Conservation (phyloP, 1,140 invertebrate genomes). For the Nebria ingens region DNA sequence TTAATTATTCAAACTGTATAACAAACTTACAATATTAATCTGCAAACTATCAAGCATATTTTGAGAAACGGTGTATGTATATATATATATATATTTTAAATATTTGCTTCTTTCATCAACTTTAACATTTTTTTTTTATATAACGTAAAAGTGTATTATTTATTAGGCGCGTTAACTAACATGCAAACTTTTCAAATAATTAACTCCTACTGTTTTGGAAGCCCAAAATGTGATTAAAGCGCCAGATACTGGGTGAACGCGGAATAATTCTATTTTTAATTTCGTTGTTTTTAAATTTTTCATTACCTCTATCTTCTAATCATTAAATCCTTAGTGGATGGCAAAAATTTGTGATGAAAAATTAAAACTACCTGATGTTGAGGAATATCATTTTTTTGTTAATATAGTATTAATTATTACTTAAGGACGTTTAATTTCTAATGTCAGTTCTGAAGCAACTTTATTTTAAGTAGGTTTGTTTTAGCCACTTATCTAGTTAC, state of each 20-base stretch:
- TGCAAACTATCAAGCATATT: not conserved
- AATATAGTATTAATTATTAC: not conserved
- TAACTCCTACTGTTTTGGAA: conserved; percentile 17
- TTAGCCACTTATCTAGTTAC: not conserved
- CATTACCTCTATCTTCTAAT: not conserved
- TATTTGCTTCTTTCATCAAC: not conserved
- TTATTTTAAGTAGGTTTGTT: not conserved
- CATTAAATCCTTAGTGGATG: too few relatives aligned
- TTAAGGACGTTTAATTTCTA: not conserved
- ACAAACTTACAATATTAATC: not conserved
- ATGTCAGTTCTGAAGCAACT: not conserved
- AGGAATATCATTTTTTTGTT: not conserved
- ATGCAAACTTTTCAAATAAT: conserved; percentile 7
- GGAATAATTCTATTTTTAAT: conserved; percentile 1
- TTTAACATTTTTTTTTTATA: not conserved
- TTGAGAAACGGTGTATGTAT: not conserved
- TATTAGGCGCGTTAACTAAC: too few relatives aligned
- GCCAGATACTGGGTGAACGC: conserved; percentile 7
- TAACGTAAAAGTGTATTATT: too few relatives aligned
- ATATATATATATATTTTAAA: not conserved
- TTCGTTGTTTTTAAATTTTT: not conserved
- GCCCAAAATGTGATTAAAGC: conserved; percentile 25
- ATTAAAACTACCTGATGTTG: not conserved
- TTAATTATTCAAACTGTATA: conserved; percentile 6
- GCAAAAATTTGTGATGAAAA: too few relatives aligned